Conservation (phyloP, 2,888 invertebrate genomes). For the Tetropium fuscum region DNA sequence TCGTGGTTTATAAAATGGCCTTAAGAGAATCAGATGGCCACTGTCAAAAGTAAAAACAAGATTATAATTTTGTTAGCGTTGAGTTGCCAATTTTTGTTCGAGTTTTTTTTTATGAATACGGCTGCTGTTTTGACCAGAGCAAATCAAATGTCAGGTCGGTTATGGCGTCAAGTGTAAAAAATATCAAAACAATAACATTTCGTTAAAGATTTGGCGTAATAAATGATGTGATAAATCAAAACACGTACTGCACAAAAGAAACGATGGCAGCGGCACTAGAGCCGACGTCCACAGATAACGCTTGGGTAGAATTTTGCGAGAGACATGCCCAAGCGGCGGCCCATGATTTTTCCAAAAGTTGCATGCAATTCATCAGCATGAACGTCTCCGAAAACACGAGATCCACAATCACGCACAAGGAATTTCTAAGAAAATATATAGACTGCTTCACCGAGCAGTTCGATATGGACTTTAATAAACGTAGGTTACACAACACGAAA, state of each 20-base stretch:
- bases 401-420: constrained; percentile 78
- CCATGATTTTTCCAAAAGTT: constrained; percentile 89
- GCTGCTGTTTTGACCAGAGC: background rate
- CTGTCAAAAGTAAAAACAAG: background rate
- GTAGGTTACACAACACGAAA: constrained; percentile 67
- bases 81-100: too few relatives aligned
- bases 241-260: constrained; percentile 12
- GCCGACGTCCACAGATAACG: constrained; percentile 44
- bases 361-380: constrained; percentile 81
- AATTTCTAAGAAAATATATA: constrained; percentile 84
- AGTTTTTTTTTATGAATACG: constrained; percentile 1
- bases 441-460: constrained; percentile 89
- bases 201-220: constrained; percentile 19
- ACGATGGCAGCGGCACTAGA: constrained; percentile 58
- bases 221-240: constrained; percentile 34
- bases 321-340: constrained; percentile 88
- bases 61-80: too few relatives aligned
- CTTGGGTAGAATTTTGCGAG: constrained; percentile 88
- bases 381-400: constrained; percentile 76
- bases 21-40: background rate
- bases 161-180: constrained; percentile 42
- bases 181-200: constrained; percentile 41
- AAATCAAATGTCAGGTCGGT: constrained; percentile 32
- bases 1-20: too few relatives aligned
- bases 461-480: constrained; percentile 79